Conservation (phyloP, 92 coral and sea anemone genomes). For the Diadumene lineata region DNA sequence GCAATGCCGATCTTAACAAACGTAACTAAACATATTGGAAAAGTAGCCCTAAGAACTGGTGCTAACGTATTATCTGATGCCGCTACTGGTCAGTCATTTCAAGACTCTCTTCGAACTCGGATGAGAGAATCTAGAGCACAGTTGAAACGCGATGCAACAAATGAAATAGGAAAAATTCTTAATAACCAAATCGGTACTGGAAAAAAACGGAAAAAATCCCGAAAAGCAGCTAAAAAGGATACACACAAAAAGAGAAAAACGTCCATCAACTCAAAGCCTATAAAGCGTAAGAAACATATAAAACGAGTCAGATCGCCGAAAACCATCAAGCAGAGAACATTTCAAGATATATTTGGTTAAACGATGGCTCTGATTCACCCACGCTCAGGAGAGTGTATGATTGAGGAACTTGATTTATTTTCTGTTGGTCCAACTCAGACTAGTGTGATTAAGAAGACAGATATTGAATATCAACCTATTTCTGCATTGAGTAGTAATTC, state of each 20-base stretch:
- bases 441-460: conserved; percentile 17
- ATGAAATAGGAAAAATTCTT: background rate
- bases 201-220: conserved; percentile 6
- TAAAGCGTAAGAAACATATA: conserved; percentile 25
- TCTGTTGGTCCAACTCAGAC: conserved; percentile 48
- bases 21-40: conserved; percentile 37
- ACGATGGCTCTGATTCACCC: conserved; percentile 35
- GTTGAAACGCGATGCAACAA: conserved; percentile 4
- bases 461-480: conserved; percentile 39
- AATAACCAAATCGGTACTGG: conserved; percentile 16
- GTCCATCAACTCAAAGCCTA: background rate
- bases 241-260: background rate
- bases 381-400: conserved; percentile 38
- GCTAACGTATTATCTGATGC: conserved; percentile 34
- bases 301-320: conserved; percentile 31
- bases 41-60: conserved; percentile 37
- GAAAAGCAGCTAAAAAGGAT: background rate
- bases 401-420: conserved; percentile 51
- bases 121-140: conserved; percentile 5
- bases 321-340: conserved; percentile 53
- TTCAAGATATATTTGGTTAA: conserved; percentile 38
- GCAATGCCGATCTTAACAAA: conserved; percentile 33
- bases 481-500: conserved; percentile 23
- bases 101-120: conserved; percentile 1
- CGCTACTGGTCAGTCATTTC: conserved; percentile 21